These are phyloP conservation scores for Apoderus coryli DNA, from an alignment of 2,888 invertebrate species.

Conservation along the genomic window DNA sequence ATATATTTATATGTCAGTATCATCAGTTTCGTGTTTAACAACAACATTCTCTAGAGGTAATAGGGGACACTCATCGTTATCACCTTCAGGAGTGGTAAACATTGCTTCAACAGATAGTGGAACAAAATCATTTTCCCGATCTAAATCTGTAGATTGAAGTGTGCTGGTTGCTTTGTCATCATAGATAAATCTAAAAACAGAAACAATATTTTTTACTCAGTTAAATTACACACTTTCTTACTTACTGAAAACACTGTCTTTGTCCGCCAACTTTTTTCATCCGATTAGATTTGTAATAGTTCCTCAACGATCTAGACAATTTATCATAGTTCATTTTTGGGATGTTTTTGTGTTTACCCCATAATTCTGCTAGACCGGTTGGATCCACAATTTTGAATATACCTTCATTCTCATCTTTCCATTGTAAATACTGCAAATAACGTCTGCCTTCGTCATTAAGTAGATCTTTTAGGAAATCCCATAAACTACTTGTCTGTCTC, in stretches of 20 bases:
- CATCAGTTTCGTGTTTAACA: too few species aligned
- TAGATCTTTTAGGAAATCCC: slow-evolving; percentile 5
- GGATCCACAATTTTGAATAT: slow-evolving; percentile 7
- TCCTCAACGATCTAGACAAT: slow-evolving; percentile 6
- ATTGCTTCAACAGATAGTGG: too few species aligned
- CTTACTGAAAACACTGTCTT: slow-evolving; percentile 8
- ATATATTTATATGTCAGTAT: too few species aligned
- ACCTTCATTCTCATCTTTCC: slow-evolving; percentile 1
- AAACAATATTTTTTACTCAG: too few species aligned
- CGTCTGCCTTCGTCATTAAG: not conserved
- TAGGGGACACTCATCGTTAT: too few species aligned
- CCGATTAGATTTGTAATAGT: slow-evolving; percentile 6
- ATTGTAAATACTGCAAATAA: not conserved
- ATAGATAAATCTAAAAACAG: too few species aligned
- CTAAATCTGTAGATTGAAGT: too few species aligned
- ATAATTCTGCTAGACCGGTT: not conserved
- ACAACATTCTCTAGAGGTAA: too few species aligned
- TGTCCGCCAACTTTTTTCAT: slow-evolving; percentile 6
- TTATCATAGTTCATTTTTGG: slow-evolving; percentile 7
- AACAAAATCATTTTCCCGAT: too few species aligned
- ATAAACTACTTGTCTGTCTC: slow-evolving; percentile 13
- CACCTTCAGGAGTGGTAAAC: too few species aligned
- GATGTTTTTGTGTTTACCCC: slow-evolving; percentile 7
- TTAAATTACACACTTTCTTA: too few species aligned
- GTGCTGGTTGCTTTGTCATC: too few species aligned